A percentile compares a stretch with the other conserved stretches of the same genome.
Conservation (phyloP, 2,888 invertebrate species). For the Nymphalis polychloros region DNA sequence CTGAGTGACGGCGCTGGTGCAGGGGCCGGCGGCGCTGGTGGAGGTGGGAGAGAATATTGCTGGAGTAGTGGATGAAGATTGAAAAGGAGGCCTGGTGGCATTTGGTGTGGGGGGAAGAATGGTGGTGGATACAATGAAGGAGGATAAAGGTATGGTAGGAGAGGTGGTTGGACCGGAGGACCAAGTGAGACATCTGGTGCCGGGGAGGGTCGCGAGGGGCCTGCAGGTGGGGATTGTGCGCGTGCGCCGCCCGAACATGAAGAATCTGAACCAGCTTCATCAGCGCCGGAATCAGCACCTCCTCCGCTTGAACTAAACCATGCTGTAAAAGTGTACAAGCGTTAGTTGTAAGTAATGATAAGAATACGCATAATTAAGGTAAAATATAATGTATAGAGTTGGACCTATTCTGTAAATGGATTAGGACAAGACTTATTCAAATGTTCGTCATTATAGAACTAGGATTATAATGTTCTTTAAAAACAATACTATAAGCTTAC, state of each 20-base stretch:
- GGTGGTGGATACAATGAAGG: slow-evolving; percentile 91
- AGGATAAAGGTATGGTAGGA: slow-evolving; percentile 96
- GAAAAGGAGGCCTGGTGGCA: slow-evolving; percentile 92
- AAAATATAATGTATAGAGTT: no score
- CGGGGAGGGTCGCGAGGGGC: slow-evolving; percentile 86
- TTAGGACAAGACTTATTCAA: no score
- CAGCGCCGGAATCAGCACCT: slow-evolving; percentile 81
- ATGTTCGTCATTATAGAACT: neutral
- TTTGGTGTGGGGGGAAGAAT: slow-evolving; percentile 88
- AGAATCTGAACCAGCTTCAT: slow-evolving; percentile 88
- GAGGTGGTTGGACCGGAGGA: slow-evolving; percentile 95
- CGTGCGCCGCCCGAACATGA: slow-evolving; percentile 86
- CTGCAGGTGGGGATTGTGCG: slow-evolving; percentile 78
- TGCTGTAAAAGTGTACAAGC: slow-evolving; percentile 66
- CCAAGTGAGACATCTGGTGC: slow-evolving; percentile 97
- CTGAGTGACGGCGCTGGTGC: slow-evolving; percentile 85
- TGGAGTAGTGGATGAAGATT: slow-evolving; percentile 94
- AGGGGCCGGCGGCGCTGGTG: slow-evolving; percentile 83
- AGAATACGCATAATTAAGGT: no score
- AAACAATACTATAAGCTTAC: slow-evolving; percentile 53
- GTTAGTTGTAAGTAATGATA: neutral
- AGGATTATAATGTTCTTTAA: neutral
- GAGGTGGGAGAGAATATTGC: slow-evolving; percentile 90
- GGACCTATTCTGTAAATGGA: no score
- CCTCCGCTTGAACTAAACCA: slow-evolving; percentile 84